These are phyloP conservation scores for Syngnathus typhle DNA, from an alignment of 2,113 vertebrate genomes.

Conservation along the genomic window DNA sequence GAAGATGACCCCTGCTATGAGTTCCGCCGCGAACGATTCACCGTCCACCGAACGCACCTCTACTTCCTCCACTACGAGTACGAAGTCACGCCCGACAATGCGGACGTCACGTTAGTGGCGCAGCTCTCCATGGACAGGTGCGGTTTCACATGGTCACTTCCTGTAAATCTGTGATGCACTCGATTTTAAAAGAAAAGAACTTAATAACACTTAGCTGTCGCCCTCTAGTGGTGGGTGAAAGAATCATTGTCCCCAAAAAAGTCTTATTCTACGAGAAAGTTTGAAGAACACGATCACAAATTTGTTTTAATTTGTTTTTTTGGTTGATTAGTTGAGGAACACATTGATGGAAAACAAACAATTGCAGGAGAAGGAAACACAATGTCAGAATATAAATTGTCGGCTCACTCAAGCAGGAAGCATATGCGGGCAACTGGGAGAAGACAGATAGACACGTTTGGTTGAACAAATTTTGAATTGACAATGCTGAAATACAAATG, in stretches of 20 bases:
- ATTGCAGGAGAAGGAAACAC: slow-evolving; percentile 4
- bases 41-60: slow-evolving; percentile 91
- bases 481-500: too few relatives aligned
- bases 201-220: too few relatives aligned
- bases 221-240: neutral
- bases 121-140: slow-evolving; percentile 99
- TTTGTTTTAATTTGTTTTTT: slow-evolving; percentile 16
- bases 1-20: slow-evolving; percentile 97
- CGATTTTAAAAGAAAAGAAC: neutral
- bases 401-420: neutral
- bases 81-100: slow-evolving; percentile 76
- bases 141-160: too few relatives aligned
- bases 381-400: slow-evolving; percentile 9
- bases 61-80: slow-evolving; percentile 96
- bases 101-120: slow-evolving; percentile 90
- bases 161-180: neutral
- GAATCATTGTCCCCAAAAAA: neutral
- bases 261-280: too few relatives aligned
- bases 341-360: neutral
- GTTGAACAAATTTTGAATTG: neutral
- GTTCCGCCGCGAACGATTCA: slow-evolving; percentile 93
- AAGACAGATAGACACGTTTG: neutral
- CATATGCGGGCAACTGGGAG: neutral
- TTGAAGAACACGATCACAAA: too few relatives aligned
- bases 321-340: slow-evolving; percentile 12